These are phyloP conservation scores for Drosophila tropicalis DNA, from an alignment of 1,140 invertebrate genomes.

Conservation along the genomic window DNA sequence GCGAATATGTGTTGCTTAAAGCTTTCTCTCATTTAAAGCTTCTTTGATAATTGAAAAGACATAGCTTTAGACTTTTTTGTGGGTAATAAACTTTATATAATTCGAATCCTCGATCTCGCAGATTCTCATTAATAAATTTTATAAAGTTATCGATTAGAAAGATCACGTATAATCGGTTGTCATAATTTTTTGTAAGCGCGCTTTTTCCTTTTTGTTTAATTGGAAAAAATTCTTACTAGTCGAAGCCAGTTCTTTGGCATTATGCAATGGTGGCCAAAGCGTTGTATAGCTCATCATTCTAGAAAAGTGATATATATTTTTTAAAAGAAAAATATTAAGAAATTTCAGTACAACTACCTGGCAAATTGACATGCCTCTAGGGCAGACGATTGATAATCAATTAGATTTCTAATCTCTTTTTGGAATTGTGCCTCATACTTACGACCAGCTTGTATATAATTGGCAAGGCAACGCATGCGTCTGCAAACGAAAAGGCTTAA, in stretches of 20 bases:
- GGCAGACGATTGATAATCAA: conserved; percentile 44
- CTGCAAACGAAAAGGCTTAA: background rate
- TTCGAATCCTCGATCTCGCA: background rate
- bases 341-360: conserved; percentile 16
- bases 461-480: conserved; percentile 31
- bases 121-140: background rate
- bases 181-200: conserved; percentile 41
- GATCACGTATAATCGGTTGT: conserved; percentile 34
- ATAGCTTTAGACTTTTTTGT: background rate
- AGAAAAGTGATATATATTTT: too few relatives aligned
- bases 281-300: conserved; percentile 47
- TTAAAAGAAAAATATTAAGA: too few relatives aligned
- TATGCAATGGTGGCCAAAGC: conserved; percentile 50
- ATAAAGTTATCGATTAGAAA: background rate
- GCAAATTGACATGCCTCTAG: conserved; percentile 36
- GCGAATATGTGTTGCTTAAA: too few relatives aligned
- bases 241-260: conserved; percentile 29
- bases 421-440: conserved; percentile 37
- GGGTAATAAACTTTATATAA: background rate
- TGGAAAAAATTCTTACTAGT: conserved; percentile 37
- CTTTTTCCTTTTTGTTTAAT: conserved; percentile 20
- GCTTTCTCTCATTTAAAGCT: background rate
- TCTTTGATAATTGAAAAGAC: background rate
- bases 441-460: conserved; percentile 12
- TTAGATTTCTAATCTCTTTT: conserved; percentile 28